A percentile compares a stretch with the other conserved stretches of the same genome.
These are phyloP conservation scores for Mormyrus lacerda DNA, from an alignment of 2,113 vertebrate genomes.

Conservation along the genomic window DNA sequence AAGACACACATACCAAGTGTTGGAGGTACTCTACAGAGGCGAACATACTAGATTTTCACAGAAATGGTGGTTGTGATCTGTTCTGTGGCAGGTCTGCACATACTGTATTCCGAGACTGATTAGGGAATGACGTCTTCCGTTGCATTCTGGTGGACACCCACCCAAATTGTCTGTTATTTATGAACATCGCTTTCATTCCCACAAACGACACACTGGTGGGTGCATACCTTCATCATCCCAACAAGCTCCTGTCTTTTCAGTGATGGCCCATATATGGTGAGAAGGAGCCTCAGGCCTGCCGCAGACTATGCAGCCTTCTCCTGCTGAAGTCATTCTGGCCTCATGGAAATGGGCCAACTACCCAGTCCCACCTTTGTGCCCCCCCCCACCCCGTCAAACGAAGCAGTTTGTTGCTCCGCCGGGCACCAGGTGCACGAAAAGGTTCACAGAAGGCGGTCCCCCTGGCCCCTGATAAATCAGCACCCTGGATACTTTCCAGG, in stretches of 20 bases:
- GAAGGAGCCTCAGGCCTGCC: background rate
- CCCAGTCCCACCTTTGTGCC: background rate
- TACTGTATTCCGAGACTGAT: background rate
- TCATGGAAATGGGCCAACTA: background rate
- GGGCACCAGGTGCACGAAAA: background rate
- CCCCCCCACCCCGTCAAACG: background rate
- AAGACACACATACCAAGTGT: background rate
- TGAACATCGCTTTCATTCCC: background rate
- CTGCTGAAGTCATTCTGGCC: background rate
- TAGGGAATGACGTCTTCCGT: background rate
- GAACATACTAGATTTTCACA: background rate
- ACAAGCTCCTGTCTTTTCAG: background rate
- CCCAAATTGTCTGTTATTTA: background rate
- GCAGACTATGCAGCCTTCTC: background rate
- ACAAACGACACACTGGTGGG: background rate
- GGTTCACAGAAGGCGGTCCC: background rate
- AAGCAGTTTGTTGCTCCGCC: background rate
- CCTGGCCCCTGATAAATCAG: background rate
- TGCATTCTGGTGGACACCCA: background rate
- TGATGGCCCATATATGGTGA: background rate
- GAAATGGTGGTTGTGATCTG: background rate
- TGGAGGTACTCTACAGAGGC: background rate
- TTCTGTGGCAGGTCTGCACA: background rate
- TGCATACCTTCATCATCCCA: background rate
- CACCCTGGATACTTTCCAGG: constrained; percentile 9